These are phyloP conservation scores for Amphipyra berbera DNA, from an alignment of 2,888 invertebrate species.

Conservation along the genomic window DNA sequence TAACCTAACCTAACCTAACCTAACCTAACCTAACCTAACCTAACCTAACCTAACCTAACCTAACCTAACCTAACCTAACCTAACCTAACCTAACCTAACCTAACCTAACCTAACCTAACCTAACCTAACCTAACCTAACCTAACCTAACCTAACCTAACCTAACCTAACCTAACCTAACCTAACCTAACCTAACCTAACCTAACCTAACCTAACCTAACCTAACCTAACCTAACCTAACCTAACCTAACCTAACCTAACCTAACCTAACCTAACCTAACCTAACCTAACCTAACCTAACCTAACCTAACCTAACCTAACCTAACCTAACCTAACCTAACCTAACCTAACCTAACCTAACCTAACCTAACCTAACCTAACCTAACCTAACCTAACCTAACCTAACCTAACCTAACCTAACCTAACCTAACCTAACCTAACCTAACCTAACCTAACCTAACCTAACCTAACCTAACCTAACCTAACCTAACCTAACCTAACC, in stretches of 20 bases:
- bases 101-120: conserved; percentile 36
- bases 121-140: conserved; percentile 43
- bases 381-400: conserved; percentile 37
- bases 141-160: conserved; percentile 49
- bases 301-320: conserved; percentile 46
- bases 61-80: conserved; percentile 28
- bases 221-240: conserved; percentile 42
- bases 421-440: conserved; percentile 40
- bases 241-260: conserved; percentile 36
- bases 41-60: conserved; percentile 37
- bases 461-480: too few relatives aligned
- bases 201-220: conserved; percentile 43
- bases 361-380: conserved; percentile 38
- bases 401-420: conserved; percentile 36
- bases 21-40: conserved; percentile 38
- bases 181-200: conserved; percentile 40
- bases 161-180: conserved; percentile 49
- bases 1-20: conserved; percentile 38
- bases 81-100: conserved; percentile 41
- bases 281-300: conserved; percentile 31
- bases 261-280: conserved; percentile 39
- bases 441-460: conserved; percentile 42
- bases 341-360: conserved; percentile 38
- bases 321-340: conserved; percentile 42
- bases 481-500: too few relatives aligned